Conservation (phyloP, 2,797 vertebrate species). For the Rhinatrema bivittatum region DNA sequence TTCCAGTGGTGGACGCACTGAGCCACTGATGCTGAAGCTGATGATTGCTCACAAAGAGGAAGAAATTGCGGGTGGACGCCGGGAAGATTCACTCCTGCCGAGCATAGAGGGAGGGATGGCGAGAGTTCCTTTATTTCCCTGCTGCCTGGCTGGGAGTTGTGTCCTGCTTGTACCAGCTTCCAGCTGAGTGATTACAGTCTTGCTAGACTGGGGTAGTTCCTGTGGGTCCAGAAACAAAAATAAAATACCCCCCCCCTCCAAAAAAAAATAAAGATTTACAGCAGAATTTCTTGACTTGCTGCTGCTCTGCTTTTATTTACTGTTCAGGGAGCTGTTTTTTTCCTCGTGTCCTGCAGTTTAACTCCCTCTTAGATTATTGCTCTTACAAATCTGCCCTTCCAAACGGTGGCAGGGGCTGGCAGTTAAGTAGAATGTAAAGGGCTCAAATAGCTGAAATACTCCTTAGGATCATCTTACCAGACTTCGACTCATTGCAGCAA, state of each 20-base stretch:
- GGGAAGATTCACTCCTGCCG: slow-evolving; percentile 36
- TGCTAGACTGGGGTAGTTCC: slow-evolving; percentile 40
- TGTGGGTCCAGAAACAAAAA: slow-evolving; percentile 45
- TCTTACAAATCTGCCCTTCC: not conserved
- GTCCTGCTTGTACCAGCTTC: slow-evolving; percentile 35
- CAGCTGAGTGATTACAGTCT: slow-evolving; percentile 44
- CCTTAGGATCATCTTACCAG: no score
- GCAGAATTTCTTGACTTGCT: slow-evolving; percentile 21
- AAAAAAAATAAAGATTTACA: slow-evolving; percentile 7
- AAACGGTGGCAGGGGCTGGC: not conserved
- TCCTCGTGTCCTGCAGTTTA: slow-evolving; percentile 13
- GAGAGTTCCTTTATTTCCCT: slow-evolving; percentile 35
- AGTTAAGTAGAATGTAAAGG: not conserved
- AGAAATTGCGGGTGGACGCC: slow-evolving; percentile 42
- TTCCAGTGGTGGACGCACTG: slow-evolving; percentile 31
- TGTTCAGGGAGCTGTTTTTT: not conserved
- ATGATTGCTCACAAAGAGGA: slow-evolving; percentile 52
- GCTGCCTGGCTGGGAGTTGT: slow-evolving; percentile 25
- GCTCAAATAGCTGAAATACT: not conserved
- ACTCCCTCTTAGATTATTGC: slow-evolving; percentile 3
- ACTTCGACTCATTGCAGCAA: no score
- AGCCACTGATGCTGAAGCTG: slow-evolving; percentile 52
- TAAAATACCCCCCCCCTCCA: slow-evolving; percentile 10
- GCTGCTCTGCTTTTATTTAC: slow-evolving; percentile 17
- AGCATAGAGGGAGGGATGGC: slow-evolving; percentile 17